Conservation (phyloP, 2,797 vertebrate species). For the Orientallactaga sibirica region DNA sequence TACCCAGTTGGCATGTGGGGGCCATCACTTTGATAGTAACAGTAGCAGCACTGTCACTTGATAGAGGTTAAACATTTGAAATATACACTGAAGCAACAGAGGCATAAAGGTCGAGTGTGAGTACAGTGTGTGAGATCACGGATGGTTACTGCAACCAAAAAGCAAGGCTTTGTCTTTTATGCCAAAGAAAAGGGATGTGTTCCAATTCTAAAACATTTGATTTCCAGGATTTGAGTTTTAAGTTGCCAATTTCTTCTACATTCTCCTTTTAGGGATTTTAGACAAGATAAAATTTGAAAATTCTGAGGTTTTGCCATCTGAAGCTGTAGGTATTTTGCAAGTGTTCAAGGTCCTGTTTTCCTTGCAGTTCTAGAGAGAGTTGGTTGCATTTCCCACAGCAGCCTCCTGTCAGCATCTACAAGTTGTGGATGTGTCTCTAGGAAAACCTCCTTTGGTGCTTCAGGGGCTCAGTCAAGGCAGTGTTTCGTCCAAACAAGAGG, state of each 20-base stretch:
- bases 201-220: not conserved
- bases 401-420: not conserved
- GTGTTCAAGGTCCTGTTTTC: not conserved
- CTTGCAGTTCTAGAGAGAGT: not conserved
- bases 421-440: not conserved
- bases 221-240: slow-evolving; percentile 28
- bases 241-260: not conserved
- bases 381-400: not conserved
- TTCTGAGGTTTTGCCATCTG: not conserved
- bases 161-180: not conserved
- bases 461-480: not conserved
- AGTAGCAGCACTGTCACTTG: not conserved
- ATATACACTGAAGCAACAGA: not conserved
- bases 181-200: not conserved
- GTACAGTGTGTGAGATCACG: not conserved
- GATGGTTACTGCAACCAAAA: not conserved
- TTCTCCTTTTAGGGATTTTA: not conserved
- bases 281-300: slow-evolving; percentile 22
- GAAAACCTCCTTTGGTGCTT: not conserved
- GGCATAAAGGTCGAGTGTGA: not conserved
- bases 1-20: not conserved
- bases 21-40: not conserved
- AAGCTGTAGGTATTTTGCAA: not conserved
- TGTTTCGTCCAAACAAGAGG: not conserved
- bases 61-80: not conserved